Conservation (phyloP, 2,888 invertebrate species). For the Yponomeuta malinellus region DNA sequence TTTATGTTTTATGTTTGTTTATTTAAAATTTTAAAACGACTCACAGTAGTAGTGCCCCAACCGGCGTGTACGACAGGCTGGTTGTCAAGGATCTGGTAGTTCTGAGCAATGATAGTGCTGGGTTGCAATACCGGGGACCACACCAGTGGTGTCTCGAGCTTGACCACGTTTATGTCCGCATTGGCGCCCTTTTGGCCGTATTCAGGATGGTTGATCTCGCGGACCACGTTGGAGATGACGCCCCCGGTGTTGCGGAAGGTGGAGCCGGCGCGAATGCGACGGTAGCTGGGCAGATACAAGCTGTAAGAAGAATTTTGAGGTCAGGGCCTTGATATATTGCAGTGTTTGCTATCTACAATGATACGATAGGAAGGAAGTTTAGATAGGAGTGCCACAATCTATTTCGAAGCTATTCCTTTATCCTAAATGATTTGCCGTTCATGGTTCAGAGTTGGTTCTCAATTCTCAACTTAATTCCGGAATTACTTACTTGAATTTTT, state of each 20-base stretch:
- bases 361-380: not conserved
- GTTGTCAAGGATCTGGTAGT: slow-evolving; percentile 27
- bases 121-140: slow-evolving; percentile 31
- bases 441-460: too few species aligned
- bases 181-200: slow-evolving; percentile 33
- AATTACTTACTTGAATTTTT: too few species aligned
- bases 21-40: slow-evolving; percentile 16
- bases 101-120: slow-evolving; percentile 27
- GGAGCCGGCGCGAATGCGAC: slow-evolving; percentile 48
- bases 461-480: too few species aligned
- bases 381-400: too few species aligned
- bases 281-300: slow-evolving; percentile 20
- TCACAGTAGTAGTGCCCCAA: slow-evolving; percentile 42
- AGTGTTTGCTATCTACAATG: not conserved
- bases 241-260: slow-evolving; percentile 44
- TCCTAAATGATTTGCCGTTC: too few species aligned
- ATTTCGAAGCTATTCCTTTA: too few species aligned
- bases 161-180: slow-evolving; percentile 40
- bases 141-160: slow-evolving; percentile 24
- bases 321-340: not conserved
- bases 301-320: slow-evolving; percentile 27
- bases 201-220: slow-evolving; percentile 35
- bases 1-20: too few species aligned
- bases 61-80: slow-evolving; percentile 38
- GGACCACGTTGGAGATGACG: slow-evolving; percentile 25